Evolutionary conservation across 2,888 invertebrate species (phyloP).

Genomic region (Mechanitis mazaeus): DNA sequence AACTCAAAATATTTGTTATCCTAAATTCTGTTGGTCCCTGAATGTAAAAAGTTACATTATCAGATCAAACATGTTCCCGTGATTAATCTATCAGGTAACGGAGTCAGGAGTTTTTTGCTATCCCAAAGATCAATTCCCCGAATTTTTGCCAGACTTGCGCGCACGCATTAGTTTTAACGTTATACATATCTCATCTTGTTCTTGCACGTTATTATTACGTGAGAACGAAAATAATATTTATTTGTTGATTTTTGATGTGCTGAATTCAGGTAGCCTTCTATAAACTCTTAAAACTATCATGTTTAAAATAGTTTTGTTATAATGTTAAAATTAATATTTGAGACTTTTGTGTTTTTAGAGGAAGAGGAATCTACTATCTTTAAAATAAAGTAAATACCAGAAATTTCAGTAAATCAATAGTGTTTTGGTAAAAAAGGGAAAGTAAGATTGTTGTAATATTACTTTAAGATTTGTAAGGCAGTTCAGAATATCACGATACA

Average conservation of each 20-base stretch:
- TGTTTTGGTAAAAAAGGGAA: too few species aligned
- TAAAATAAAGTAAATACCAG: too few species aligned
- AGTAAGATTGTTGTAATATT: too few species aligned
- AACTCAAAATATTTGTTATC: too few species aligned
- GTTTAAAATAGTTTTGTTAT: too few species aligned
- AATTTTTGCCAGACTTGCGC: slow-evolving; percentile 16
- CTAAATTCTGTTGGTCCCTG: too few species aligned
- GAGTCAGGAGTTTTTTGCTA: slow-evolving; percentile 20
- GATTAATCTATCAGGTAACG: slow-evolving; percentile 37
- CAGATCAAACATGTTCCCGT: slow-evolving; percentile 32
- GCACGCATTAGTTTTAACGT: slow-evolving; percentile 24
- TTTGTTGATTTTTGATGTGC: neutral
- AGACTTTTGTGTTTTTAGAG: too few species aligned
- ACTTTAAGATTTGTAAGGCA: neutral
- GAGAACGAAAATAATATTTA: neutral
- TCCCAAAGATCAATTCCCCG: slow-evolving; percentile 8
- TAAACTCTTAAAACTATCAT: too few species aligned
- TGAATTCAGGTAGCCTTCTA: too few species aligned
- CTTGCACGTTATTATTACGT: neutral
- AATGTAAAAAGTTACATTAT: slow-evolving; percentile 16
- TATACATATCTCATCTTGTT: slow-evolving; percentile 19
- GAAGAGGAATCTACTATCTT: too few species aligned
- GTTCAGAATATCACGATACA: slow-evolving; percentile 13
- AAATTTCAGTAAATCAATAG: too few species aligned
- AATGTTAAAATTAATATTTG: too few species aligned